phyloP scores from a whole-genome alignment of 2,797 vertebrate species.

The Epinephelus awoara region DNA sequence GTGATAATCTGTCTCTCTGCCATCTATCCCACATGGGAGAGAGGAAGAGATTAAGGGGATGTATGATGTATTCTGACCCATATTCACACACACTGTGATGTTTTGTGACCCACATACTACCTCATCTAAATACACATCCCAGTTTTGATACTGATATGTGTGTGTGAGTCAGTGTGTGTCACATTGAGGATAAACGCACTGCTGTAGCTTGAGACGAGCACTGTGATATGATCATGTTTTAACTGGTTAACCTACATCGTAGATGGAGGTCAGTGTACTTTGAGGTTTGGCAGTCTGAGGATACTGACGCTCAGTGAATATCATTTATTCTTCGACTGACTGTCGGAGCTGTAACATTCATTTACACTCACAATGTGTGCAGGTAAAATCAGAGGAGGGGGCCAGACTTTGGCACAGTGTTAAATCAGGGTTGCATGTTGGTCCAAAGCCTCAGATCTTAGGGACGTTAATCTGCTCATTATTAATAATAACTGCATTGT shows the following conservation, averaged over 20 bases:
- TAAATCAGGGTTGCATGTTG: no score
- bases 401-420: neutral
- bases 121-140: constrained; percentile 54
- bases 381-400: neutral
- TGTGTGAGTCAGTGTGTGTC: neutral
- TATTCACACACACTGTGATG: constrained; percentile 63
- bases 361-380: neutral
- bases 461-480: no score
- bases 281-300: constrained; percentile 5
- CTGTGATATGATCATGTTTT: neutral
- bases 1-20: constrained; percentile 75
- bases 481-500: no score
- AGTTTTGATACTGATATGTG: constrained; percentile 21
- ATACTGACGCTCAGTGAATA: neutral
- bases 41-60: constrained; percentile 55
- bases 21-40: constrained; percentile 68
- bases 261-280: neutral
- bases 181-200: neutral
- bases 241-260: constrained; percentile 8
- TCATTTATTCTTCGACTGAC: neutral
- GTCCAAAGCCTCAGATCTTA: no score
- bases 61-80: constrained; percentile 80
- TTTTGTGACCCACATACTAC: constrained; percentile 73
- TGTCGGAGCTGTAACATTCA: neutral
- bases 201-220: neutral